Percentiles rank a stretch among this genome's conserved stretches.
Conservation (phyloP, 2,888 invertebrate species). For the Apantesis nais region DNA sequence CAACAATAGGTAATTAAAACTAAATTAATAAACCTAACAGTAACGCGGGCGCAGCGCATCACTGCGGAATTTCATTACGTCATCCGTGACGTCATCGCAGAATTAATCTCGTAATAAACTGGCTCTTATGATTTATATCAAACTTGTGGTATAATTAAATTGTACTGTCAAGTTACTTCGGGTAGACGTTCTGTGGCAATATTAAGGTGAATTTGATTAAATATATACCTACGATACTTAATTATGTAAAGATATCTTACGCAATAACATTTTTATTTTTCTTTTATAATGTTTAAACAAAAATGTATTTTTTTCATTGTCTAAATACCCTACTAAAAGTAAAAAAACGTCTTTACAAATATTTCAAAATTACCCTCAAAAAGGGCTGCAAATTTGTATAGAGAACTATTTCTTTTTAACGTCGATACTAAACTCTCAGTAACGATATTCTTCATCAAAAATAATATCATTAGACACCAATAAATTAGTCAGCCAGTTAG, state of each 20-base stretch:
- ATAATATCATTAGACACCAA: no score
- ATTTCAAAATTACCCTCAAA: no score
- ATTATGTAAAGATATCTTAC: background rate
- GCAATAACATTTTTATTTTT: background rate
- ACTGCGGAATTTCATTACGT: constrained; percentile 47
- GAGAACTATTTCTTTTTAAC: no score
- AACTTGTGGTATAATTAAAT: constrained; percentile 37
- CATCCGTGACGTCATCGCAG: constrained; percentile 28
- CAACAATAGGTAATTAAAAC: constrained; percentile 43
- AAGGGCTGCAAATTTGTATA: no score
- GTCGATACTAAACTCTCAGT: no score
- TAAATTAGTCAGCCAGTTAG: no score
- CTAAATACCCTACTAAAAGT: no score
- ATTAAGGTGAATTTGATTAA: constrained; percentile 1
- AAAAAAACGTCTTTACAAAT: no score
- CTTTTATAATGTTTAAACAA: background rate
- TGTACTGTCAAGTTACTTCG: constrained; percentile 1
- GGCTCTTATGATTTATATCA: constrained; percentile 38
- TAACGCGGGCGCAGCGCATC: constrained; percentile 35
- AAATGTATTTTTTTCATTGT: no score
- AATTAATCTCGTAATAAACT: constrained; percentile 46
- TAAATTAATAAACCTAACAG: constrained; percentile 43
- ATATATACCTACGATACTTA: background rate
- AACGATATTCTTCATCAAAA: no score
- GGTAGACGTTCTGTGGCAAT: background rate